A percentile compares a stretch with the other conserved stretches of the same genome.
These are phyloP conservation scores for Hylia prasina DNA, from an alignment of 2,113 vertebrate species.

Conservation along the genomic window DNA sequence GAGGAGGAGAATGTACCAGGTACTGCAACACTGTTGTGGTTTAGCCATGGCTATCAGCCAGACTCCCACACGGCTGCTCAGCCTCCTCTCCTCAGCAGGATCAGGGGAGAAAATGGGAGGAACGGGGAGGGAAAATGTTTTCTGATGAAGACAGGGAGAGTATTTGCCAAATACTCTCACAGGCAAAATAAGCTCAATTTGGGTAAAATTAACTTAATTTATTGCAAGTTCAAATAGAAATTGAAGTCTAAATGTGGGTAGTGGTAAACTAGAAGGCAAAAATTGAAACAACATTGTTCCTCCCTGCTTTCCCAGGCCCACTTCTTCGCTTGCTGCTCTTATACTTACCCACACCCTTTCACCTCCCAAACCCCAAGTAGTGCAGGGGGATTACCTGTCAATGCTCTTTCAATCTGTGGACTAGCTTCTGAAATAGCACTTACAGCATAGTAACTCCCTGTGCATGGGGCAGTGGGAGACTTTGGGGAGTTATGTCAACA, in stretches of 20 bases:
- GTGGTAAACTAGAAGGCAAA: not conserved
- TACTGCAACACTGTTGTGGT: not conserved
- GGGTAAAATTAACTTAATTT: not conserved
- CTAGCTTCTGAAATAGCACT: not conserved
- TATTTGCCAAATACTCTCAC: not conserved
- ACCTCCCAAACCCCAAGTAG: accelerated
- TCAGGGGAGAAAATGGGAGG: not conserved
- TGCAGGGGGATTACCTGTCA: accelerated
- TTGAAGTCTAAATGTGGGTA: not conserved
- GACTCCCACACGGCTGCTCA: not conserved
- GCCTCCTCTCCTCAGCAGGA: not conserved
- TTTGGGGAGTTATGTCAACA: not conserved
- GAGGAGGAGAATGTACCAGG: not conserved
- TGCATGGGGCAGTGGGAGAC: not conserved
- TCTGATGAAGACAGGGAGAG: not conserved
- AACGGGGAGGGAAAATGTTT: not conserved
- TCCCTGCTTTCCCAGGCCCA: not conserved
- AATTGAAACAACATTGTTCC: not conserved
- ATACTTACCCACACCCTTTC: accelerated
- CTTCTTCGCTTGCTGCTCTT: not conserved
- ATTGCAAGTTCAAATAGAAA: not conserved
- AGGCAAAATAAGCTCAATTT: not conserved
- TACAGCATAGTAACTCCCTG: not conserved
- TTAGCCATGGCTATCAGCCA: not conserved
- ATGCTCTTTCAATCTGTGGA: not conserved